Evolutionary conservation across 2,888 invertebrate genomes (phyloP), one percentile per base, ranked within the genome.

Genomic region (Acronicta alni): DNA sequence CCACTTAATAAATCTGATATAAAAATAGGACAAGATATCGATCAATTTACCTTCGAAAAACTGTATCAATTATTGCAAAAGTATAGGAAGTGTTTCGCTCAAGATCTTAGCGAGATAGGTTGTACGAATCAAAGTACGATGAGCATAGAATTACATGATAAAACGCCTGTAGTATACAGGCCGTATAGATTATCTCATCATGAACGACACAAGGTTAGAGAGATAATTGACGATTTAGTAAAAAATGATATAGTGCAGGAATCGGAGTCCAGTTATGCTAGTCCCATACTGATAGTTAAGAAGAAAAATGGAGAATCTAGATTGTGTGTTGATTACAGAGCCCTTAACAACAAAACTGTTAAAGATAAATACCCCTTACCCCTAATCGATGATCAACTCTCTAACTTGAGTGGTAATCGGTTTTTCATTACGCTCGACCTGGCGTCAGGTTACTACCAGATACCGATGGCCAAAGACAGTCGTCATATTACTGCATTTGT

Each of bases 291-390:
- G 6, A 15, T 61, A 7, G 56, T 61, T 1, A 37, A 41, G 12
- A 61, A 60, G 20, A 61, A 61, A 32, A 43, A 38, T 12, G 51
- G 60, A 0, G 46, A 49, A 12, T 26, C 42, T 30, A 26, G 58
- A 6, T 35, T 59, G 0, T 53, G 58, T 15, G 43, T 59, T 15
- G 56, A 61, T 32, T 56, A 51, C 15, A 18, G 60, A 30, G 51
- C 54, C 2, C 37, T 61, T 4, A 56, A 61, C 16, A 45, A 38
- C n/a, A 47, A 38, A 16, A 59, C 54, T 1, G 12, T 49, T 8
- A 59, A 59, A 44, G 56, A 61, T 12, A 46, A 38, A 8, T 61
- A 46, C 32, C 60, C 60, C 10, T 26, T 60, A 9, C 60, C 60
- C 0, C 10, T 41, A 10, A 60, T 60, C 8, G 60, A 54, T 14